Conservation (phyloP, 2,113 vertebrate genomes). For the Platichthys stellatus region DNA sequence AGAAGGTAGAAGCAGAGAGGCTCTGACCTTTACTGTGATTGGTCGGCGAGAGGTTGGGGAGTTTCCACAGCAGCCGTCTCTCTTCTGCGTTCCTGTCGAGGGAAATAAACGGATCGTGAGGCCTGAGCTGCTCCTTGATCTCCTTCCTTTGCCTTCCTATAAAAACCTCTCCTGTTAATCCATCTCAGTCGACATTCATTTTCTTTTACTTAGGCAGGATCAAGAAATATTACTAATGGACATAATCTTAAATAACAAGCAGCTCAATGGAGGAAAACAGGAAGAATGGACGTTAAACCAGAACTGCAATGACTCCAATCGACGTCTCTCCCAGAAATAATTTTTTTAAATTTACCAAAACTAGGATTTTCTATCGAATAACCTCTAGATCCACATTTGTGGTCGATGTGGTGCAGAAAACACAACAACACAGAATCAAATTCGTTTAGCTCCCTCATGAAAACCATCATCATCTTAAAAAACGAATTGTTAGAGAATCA, state of each 20-base stretch:
- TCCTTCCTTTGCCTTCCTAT: background rate
- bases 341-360: too few relatives aligned
- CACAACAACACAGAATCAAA: background rate
- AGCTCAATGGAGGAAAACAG: too few relatives aligned
- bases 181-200: background rate
- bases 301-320: too few relatives aligned
- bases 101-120: constrained; percentile 6
- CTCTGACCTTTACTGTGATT: constrained; percentile 87
- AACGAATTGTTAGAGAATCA: too few relatives aligned
- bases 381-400: background rate
- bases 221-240: too few relatives aligned
- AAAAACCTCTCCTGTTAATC: background rate
- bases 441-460: too few relatives aligned
- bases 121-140: background rate
- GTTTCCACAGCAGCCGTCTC: constrained; percentile 90
- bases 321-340: too few relatives aligned
- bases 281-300: too few relatives aligned
- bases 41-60: constrained; percentile 86
- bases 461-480: too few relatives aligned
- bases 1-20: background rate
- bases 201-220: too few relatives aligned
- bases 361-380: too few relatives aligned
- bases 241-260: too few relatives aligned
- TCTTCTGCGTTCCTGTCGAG: constrained; percentile 90
- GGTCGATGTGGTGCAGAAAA: background rate